Percentiles rank a stretch among this genome's conserved stretches.
phyloP scores from a whole-genome alignment of 2,113 vertebrate species.

The Oryzias curvinotus region DNA sequence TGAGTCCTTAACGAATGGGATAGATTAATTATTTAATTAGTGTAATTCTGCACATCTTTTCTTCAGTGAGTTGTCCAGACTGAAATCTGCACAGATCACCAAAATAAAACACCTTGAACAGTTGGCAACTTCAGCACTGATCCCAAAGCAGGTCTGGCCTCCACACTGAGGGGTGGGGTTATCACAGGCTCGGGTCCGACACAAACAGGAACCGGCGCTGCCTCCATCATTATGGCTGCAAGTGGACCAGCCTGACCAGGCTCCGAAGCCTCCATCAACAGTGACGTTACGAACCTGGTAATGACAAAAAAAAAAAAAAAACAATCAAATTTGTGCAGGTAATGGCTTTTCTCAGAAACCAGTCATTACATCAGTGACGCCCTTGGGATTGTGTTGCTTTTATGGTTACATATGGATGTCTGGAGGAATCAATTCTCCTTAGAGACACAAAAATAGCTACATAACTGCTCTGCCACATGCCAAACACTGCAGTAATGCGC shows the following conservation, averaged over 20 bases:
- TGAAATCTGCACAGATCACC: background rate
- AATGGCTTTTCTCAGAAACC: conserved; percentile 46
- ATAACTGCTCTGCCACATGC: conserved; percentile 33
- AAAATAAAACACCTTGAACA: conserved; percentile 87
- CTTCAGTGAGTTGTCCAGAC: background rate
- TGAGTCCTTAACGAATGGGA: too few species aligned
- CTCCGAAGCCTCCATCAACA: conserved; percentile 86
- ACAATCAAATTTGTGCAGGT: conserved; percentile 24
- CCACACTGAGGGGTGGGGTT: conserved; percentile 90
- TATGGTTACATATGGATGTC: conserved; percentile 16
- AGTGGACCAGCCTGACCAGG: conserved; percentile 86
- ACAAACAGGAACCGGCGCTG: conserved; percentile 84
- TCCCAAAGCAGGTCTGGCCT: conserved; percentile 87
- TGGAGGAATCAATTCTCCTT: conserved; percentile 56
- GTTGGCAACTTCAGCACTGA: conserved; percentile 90
- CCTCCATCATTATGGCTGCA: conserved; percentile 86
- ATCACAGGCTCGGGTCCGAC: conserved; percentile 88
- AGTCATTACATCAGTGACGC: conserved; percentile 32
- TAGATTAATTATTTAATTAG: too few species aligned
- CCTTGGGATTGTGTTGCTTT: conserved; percentile 34
- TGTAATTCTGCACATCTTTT: background rate
- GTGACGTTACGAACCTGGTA: conserved; percentile 90
- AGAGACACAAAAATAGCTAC: conserved; percentile 51
- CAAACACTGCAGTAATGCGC: conserved; percentile 36
- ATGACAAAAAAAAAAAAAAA: conserved; percentile 25